Conservation (phyloP, 2,113 vertebrate species). For the Mungos mungo region DNA sequence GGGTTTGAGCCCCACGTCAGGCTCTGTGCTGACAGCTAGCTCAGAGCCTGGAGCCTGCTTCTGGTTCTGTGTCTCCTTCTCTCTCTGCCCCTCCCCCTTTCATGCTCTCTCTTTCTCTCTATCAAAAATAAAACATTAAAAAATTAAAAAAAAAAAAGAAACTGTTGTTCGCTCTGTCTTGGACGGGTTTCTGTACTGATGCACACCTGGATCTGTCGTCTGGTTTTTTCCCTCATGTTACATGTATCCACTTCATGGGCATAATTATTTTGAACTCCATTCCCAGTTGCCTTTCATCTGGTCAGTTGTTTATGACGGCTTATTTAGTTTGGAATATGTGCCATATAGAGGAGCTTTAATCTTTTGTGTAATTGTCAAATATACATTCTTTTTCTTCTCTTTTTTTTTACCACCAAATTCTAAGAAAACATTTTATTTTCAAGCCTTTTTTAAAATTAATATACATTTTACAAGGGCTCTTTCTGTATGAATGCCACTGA, state of each 20-base stretch:
- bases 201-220: background rate
- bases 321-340: background rate
- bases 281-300: background rate
- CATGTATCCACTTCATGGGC: background rate
- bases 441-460: background rate
- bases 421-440: background rate
- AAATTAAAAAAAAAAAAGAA: no score
- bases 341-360: background rate
- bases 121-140: no score
- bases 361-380: background rate
- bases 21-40: no score
- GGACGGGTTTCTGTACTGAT: background rate
- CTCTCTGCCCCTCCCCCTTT: no score
- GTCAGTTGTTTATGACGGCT: background rate
- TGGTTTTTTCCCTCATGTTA: background rate
- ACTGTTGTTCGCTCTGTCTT: background rate
- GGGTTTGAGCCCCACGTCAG: no score
- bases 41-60: no score
- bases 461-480: background rate
- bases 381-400: background rate
- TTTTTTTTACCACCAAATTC: background rate
- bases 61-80: no score
- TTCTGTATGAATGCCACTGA: background rate
- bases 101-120: no score
- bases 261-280: background rate